These are phyloP conservation scores for Lindbergichthys nudifrons DNA, from an alignment of 2,797 vertebrate genomes.

Conservation along the genomic window DNA sequence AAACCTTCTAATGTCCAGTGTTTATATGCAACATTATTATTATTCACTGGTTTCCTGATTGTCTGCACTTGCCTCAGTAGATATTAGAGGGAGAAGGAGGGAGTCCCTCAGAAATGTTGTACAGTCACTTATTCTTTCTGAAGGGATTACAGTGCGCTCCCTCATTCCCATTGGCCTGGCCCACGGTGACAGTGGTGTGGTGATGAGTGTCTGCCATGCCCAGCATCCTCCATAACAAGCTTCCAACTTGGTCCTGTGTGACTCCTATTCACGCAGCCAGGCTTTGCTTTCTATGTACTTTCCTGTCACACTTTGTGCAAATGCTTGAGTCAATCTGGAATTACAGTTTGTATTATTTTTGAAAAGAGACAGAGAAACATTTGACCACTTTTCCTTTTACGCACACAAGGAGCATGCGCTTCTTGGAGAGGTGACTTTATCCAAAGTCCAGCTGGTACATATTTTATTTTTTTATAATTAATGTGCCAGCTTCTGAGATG, in stretches of 20 bases:
- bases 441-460: constrained; percentile 8
- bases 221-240: constrained; percentile 73
- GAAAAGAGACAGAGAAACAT: constrained; percentile 3
- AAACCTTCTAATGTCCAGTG: constrained; percentile 1
- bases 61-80: constrained; percentile 35
- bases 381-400: constrained; percentile 47
- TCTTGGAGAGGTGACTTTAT: constrained; percentile 41
- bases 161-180: constrained; percentile 74
- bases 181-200: constrained; percentile 68
- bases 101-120: constrained; percentile 60
- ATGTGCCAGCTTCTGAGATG: constrained; percentile 65
- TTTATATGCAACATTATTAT: constrained; percentile 23
- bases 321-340: constrained; percentile 29
- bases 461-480: constrained; percentile 28
- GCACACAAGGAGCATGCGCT: constrained; percentile 50
- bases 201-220: constrained; percentile 71
- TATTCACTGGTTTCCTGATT: constrained; percentile 1
- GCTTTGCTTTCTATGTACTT: constrained; percentile 46
- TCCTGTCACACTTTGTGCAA: constrained; percentile 44
- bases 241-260: constrained; percentile 64
- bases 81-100: constrained; percentile 41
- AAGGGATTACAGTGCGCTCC: constrained; percentile 71
- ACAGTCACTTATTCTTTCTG: constrained; percentile 68
- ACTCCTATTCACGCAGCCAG: constrained; percentile 57
- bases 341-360: constrained; percentile 7